Percentiles rank a stretch among this genome's conserved stretches.
Conservation (phyloP, 2,888 invertebrate species). For the Hyalella azteca region DNA sequence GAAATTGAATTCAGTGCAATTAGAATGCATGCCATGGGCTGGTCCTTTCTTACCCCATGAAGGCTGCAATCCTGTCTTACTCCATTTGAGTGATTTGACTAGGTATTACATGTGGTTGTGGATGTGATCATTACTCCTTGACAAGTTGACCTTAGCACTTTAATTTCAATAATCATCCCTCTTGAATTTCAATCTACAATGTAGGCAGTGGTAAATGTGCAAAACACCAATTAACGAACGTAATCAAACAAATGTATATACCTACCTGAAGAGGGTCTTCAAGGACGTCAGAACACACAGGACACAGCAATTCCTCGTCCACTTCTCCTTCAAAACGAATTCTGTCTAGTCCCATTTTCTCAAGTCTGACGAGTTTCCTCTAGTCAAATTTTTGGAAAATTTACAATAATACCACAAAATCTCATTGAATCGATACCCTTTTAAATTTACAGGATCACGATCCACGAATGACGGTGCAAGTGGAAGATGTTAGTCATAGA, state of each 20-base stretch:
- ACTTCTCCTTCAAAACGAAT: conserved; percentile 93
- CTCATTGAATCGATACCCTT: too few relatives aligned
- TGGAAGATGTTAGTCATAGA: too few relatives aligned
- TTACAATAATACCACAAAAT: background rate
- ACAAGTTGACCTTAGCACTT: too few relatives aligned
- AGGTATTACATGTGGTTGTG: too few relatives aligned
- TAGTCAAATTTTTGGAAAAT: background rate
- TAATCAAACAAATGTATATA: background rate
- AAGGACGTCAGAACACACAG: conserved; percentile 93
- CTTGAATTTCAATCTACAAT: background rate
- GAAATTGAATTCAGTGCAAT: too few relatives aligned
- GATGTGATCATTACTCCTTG: too few relatives aligned
- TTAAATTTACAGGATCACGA: background rate
- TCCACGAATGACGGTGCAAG: too few relatives aligned
- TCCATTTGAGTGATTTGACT: too few relatives aligned
- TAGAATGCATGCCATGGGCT: too few relatives aligned
- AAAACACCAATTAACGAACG: background rate
- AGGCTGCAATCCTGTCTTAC: too few relatives aligned
- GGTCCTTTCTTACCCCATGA: too few relatives aligned
- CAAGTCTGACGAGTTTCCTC: background rate
- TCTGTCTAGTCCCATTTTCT: conserved; percentile 90
- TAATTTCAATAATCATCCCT: too few relatives aligned
- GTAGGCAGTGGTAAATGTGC: background rate
- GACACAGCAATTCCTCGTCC: conserved; percentile 94
- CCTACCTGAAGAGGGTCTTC: conserved; percentile 92